Evolutionary conservation across 1,140 invertebrate species (phyloP).

Genomic region (Formica exsecta): DNA sequence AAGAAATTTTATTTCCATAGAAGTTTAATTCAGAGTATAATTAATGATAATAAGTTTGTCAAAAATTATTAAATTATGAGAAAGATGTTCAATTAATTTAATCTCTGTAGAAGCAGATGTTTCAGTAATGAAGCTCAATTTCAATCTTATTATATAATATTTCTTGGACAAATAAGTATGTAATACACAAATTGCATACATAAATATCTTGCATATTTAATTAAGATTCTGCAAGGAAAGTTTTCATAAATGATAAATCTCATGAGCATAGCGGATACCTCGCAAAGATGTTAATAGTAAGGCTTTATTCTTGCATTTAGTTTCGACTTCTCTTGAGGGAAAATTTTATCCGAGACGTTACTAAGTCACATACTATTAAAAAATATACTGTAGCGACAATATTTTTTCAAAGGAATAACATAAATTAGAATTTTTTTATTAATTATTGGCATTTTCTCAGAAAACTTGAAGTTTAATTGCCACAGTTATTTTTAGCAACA

Average conservation of each 20-base stretch:
- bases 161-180: not conserved
- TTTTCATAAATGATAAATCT: not conserved
- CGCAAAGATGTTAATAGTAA: not conserved
- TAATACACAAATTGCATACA: too few relatives aligned
- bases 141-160: not conserved
- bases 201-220: not conserved
- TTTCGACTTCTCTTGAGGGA: not conserved
- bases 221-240: not conserved
- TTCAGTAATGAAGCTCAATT: not conserved
- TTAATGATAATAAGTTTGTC: conserved; percentile 5
- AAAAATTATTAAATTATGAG: not conserved
- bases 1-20: not conserved
- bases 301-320: not conserved
- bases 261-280: not conserved
- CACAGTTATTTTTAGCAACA: not conserved
- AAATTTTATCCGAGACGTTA: not conserved
- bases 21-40: conserved; percentile 5
- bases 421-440: not conserved
- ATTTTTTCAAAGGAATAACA: conserved; percentile 21
- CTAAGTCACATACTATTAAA: not conserved
- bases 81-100: not conserved
- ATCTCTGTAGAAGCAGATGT: not conserved
- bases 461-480: conserved; percentile 17
- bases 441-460: not conserved
- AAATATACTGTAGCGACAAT: conserved; percentile 5